Base-by-base conservation (phyloP, 2,113 vertebrate genomes). In the Sander lucioperca region DNA sequence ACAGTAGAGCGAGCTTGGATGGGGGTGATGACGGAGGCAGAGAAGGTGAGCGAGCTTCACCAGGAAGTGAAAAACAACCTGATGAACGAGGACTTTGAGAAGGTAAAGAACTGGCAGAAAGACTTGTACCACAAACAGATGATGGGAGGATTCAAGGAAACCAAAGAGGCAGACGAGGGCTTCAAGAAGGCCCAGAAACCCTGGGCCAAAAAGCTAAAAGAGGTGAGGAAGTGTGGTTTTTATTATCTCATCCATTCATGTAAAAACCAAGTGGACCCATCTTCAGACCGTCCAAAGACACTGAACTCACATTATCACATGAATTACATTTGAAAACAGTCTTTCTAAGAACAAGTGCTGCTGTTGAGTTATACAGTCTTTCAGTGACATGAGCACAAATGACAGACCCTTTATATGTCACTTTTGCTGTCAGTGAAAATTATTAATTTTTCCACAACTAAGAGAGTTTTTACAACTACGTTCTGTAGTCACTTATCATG, bases 101-200 rank as follows among this genome's bases (percentile, higher is more conserved):
- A 99, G 91, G 96, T 99, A 89, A 98, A 97, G 96, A 99, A 98
- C 94, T 99, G 98, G 98, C 98, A 99, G 95, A 99, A 99, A 88
- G 98, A 99, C 0, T 95, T 95, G 23, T 99, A 97, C 93, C 98
- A 99, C 96, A 99, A 99, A 84, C 98, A 99, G 94, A 98, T 99
- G 95, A 99, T 99, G 95, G 98, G 98, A 4, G 96, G 98, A 87
- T 99, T 99, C 95, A 99, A 98, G 92, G 98, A 99, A 92, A 96
- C 97, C 92, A 99, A 97, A 92, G 98, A 99, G 87, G 96, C 98
- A 2, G 98, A 99, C 0, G 98, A 99, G 0, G 97, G 97, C 33
- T 99, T 99, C 90, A 96, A 96, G 73, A 99, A 99, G 93, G 98
- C 97, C 48, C 98, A 99, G 92, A 99, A 99, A 63, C 98, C 98